Evolutionary conservation across 2,888 invertebrate genomes (phyloP), one percentile per base, ranked within the genome.

Genomic region (Chirona hameri): DNA sequence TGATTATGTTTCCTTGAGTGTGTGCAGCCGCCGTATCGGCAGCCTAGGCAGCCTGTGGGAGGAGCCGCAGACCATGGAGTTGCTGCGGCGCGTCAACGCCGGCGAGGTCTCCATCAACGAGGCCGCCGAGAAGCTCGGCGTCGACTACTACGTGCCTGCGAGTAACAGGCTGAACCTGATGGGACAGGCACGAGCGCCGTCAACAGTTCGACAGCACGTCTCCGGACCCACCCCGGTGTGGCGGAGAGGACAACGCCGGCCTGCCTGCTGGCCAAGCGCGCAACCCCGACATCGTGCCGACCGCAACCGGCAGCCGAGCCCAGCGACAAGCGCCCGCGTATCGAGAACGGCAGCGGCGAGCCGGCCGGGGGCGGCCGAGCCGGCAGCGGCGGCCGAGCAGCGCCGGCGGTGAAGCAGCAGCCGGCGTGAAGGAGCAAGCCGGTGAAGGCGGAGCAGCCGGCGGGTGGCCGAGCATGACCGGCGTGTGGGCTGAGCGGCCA

Each of bases 1-100:
- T 39, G 39, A 39, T 2, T 39, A 39, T 39, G 39, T 39, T 2
- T 39, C 7, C 39, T 39, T 39, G 39, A 5, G 39, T 48, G 57
- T n/a, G 1, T 2, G 27, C 39, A 57, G 83, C 83, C 31, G 83
- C 82, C 65, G 84, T 83, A 60, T 85, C 84, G 85, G 85, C 84
- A 52, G 84, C 84, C 57, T n/a, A n/a, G 83, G 84, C 27, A 83
- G 83, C 46, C 84, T 85, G 29, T 85, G 85, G 85, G 85, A 85
- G 39, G 85, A 85, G 81, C 83, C 84, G 60, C 84, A 84, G 15
- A 84, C 85, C 21, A 83, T 84, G 81, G 84, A 84, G 52, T 81
- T 84, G 29, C 84, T 85, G 79, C 83, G 83, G 55, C 82, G 83
- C 18, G 85, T 85, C 57, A 83, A 84, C 57, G 81, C 46, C 72